phyloP scores from a whole-genome alignment of 2,888 invertebrate genomes.

The Hemistola chrysoprasaria region DNA sequence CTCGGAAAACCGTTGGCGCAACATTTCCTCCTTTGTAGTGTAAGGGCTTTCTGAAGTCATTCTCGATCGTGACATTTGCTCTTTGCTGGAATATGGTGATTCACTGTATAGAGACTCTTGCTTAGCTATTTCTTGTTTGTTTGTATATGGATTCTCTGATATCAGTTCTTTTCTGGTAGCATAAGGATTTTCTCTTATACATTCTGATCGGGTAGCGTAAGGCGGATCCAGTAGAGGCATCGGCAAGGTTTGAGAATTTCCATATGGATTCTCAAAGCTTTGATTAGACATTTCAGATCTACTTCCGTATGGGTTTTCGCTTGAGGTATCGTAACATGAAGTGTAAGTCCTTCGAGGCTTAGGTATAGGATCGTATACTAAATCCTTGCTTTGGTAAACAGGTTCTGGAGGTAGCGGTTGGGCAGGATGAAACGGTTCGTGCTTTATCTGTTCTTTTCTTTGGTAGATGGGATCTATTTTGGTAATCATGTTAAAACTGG shows the following conservation, averaged over 20 bases:
- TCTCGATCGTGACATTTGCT: constrained; percentile 68
- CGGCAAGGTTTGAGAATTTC: constrained; percentile 63
- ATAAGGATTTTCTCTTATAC: constrained; percentile 45
- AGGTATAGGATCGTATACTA: constrained; percentile 76
- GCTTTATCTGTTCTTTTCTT: constrained; percentile 75
- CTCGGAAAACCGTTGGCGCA: constrained; percentile 75
- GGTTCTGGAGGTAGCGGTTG: constrained; percentile 80
- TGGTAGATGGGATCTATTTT: constrained; percentile 82
- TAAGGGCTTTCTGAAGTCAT: constrained; percentile 68
- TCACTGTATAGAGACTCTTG: constrained; percentile 65
- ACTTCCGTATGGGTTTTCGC: constrained; percentile 68
- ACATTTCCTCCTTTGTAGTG: constrained; percentile 77
- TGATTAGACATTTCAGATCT: constrained; percentile 69
- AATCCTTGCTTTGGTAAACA: constrained; percentile 76
- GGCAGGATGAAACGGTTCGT: constrained; percentile 76
- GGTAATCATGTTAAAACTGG: constrained; percentile 79
- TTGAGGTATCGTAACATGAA: constrained; percentile 70
- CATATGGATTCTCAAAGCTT: constrained; percentile 71
- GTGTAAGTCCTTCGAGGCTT: constrained; percentile 77
- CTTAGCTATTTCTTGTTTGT: constrained; percentile 54
- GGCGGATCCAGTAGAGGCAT: constrained; percentile 68
- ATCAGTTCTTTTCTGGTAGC: constrained; percentile 45
- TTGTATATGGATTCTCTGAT: constrained; percentile 49
- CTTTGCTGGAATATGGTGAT: constrained; percentile 73
- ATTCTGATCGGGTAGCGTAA: constrained; percentile 40